phyloP scores from a whole-genome alignment of 2,888 invertebrate genomes.

The Ectobius pallidus region DNA sequence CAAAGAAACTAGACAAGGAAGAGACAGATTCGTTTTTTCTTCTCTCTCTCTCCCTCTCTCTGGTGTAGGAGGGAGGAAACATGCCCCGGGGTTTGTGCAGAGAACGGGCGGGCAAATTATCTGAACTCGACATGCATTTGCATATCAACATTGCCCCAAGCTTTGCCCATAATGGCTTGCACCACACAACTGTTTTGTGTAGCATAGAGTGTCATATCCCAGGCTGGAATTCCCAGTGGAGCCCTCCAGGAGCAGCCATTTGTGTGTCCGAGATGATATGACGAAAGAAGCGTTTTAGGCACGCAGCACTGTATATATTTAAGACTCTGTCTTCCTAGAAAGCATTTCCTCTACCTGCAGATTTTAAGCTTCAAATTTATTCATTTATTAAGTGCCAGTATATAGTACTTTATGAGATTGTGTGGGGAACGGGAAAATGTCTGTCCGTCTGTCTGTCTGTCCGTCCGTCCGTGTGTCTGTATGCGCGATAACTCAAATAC shows the following conservation, averaged over 20 bases:
- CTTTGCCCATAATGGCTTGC: constrained; percentile 13
- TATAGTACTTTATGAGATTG: no score
- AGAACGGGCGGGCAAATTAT: constrained; percentile 47
- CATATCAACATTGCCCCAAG: constrained; percentile 48
- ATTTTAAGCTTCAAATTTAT: no score
- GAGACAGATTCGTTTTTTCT: not conserved
- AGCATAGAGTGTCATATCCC: constrained; percentile 6
- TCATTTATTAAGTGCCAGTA: no score
- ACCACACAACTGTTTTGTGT: not conserved
- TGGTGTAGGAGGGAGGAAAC: constrained; percentile 2
- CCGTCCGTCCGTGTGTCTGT: no score
- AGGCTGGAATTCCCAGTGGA: constrained; percentile 7
- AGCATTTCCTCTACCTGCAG: no score
- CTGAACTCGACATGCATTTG: constrained; percentile 48
- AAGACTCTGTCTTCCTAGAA: not conserved
- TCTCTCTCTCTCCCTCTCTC: not conserved
- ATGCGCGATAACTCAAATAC: no score
- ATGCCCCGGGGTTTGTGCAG: constrained; percentile 39
- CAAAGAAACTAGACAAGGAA: not conserved
- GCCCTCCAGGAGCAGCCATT: constrained; percentile 14
- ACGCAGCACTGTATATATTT: constrained; percentile 2
- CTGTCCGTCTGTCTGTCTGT: no score
- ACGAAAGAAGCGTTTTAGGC: constrained; percentile 1
- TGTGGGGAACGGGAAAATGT: no score
- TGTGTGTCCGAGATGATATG: constrained; percentile 12